Evolutionary conservation across 2,888 invertebrate genomes (phyloP), one percentile per base, ranked within the genome.

Genomic region (Cistogaster globosa): DNA sequence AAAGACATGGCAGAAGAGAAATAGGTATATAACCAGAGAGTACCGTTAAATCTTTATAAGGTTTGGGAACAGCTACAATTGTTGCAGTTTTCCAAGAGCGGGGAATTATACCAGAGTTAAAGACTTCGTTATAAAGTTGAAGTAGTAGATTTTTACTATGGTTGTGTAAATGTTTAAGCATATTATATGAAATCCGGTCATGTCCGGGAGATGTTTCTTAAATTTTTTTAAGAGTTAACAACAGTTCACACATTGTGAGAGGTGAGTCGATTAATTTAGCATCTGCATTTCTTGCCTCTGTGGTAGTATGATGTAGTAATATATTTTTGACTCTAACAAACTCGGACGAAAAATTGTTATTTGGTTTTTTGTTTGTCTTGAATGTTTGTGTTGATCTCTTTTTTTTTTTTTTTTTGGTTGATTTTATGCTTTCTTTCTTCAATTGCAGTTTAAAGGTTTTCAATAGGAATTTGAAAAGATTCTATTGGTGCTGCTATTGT

Each of bases 11-110:
- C 14, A 62, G n/a, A 0, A 71, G 26, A 8, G 69, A 69, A 42
- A 69, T 69, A 1, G 42, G 48, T 22, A 26, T 57, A 12, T 57
- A 71, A 32, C 57, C 45, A 32, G 58, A 45, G 16, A 42, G 16
- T 16, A 16, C 11, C 12, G 55, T 55, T 38, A 5, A 9, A 18
- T 57, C 32, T 42, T 71, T 58, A 8, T 71, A 58, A 12, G 45
- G 58, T 14, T 57, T 69, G 9, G 42, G 55, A 20, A 57, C n/a
- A 55, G 53, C 38, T 11, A 55, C 53, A 3, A 55, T 38, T 26
- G 18, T 67, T 36, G 53, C 38, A 12, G 32, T 68, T 68, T 68
- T 68, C 68, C 53, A 53, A 0, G 68, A 65, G 3, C 48, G n/a
- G 8, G 26, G 53, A 20, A 55, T 68, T 20, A 22, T 26, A 26